These are phyloP conservation scores for Aethes cnicana DNA, from an alignment of 2,888 invertebrate genomes.

Conservation along the genomic window DNA sequence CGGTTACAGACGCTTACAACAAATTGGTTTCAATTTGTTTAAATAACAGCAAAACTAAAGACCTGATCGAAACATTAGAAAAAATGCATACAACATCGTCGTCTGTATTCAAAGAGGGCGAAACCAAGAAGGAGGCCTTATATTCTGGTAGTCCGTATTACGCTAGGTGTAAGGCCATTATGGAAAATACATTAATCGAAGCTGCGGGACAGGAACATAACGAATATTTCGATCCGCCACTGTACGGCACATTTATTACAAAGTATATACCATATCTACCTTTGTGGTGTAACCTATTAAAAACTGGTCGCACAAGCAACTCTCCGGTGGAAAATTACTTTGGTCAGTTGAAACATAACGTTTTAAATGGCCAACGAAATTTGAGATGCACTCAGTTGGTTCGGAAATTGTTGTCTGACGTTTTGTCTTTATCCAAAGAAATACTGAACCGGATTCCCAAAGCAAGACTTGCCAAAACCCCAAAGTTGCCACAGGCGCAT, in stretches of 20 bases:
- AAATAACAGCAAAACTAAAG: neutral
- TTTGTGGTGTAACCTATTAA: constrained; percentile 1
- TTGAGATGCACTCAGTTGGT: constrained; percentile 2
- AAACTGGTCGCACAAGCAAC: neutral
- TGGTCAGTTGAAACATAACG: constrained; percentile 1
- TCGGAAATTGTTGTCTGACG: neutral
- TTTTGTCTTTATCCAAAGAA: neutral
- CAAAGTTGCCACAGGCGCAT: neutral
- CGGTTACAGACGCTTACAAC: neutral
- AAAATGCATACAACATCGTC: neutral
- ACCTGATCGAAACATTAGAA: no score
- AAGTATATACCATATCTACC: constrained; percentile 4
- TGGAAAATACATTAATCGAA: neutral
- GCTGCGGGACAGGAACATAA: neutral
- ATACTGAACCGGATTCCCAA: neutral
- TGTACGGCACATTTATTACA: neutral
- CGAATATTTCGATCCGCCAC: neutral
- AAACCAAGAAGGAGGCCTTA: neutral
- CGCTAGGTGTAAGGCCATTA: neutral
- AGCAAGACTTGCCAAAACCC: neutral
- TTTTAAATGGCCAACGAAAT: neutral
- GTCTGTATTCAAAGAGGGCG: neutral
- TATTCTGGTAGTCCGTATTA: constrained; percentile 4
- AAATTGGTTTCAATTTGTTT: neutral
- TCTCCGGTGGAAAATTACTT: constrained; percentile 5